Base-by-base conservation (phyloP, 1,140 invertebrate species). In the Orussus abietinus region DNA sequence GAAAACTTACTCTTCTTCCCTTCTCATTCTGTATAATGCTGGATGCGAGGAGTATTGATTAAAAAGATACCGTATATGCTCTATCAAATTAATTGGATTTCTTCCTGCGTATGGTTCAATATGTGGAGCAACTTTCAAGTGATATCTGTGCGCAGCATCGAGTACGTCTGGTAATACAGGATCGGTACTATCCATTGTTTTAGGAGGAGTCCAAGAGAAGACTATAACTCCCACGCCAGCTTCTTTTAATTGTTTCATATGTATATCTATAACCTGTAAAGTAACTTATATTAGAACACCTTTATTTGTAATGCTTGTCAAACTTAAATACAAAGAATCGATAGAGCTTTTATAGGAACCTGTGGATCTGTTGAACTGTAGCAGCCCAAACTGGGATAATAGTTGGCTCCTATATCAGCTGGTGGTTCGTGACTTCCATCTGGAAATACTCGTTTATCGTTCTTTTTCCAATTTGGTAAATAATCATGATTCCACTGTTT, bases 11-110 rank as follows among this genome's bases (percentile, higher is more conserved):
- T 64, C 58, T 6, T 60, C 55, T 28, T 69, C 61, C 51, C 68
- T 76, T 51, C 64, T 64, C 5, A 78, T 65, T 32, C 67, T 66
- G 51, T 77, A 78, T 19, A 80, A 68, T 4, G 75, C 75, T 4
- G 74, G 73, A 54, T 78, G 71, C 4, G 60, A 65, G 2, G 62
- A 62, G 28, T 66, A 71, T 10, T 62, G 62, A n/a, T 44, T 53
- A 17, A 71, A 60, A 4, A 74, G 44, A 37, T 71, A 64, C 47
- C 58, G 51, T 30, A 75, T 59, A 47, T 75, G 62, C 12, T 68
- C 55, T 12, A 67, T 53, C 14, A 75, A 54, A 57, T 74, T 74
- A 6, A 68, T 70, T 10, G 70, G 66, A 54, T 72, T 74, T 37
- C 74, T 51, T 30, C 65, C 63, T 18, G 55, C 48, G 42, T 77